Evolutionary conservation across 1,140 invertebrate species (phyloP).

Genomic region (Palaemon carinicauda): DNA sequence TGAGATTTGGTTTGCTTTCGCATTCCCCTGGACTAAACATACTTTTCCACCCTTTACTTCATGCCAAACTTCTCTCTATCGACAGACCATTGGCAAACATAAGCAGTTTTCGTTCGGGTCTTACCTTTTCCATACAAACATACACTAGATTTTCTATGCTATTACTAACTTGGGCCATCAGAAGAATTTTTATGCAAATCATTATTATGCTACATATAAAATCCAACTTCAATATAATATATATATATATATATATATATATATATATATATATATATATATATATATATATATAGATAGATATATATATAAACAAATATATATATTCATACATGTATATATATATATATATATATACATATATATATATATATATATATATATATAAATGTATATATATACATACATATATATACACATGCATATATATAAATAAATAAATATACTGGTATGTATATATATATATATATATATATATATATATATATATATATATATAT

Average conservation of each 20-base stretch:
- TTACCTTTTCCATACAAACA: too few species aligned
- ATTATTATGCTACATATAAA: too few species aligned
- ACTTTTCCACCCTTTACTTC: too few species aligned
- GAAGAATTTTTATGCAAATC: too few species aligned
- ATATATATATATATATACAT: not conserved
- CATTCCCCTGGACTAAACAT: too few species aligned
- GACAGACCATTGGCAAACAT: too few species aligned
- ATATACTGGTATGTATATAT: not conserved
- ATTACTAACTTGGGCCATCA: too few species aligned
- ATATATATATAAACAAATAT: not conserved
- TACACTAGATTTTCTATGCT: too few species aligned
- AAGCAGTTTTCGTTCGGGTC: too few species aligned
- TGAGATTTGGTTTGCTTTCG: too few species aligned
- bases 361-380: slow-evolving; percentile 23
- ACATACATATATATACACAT: not conserved
- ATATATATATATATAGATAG: not conserved
- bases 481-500: not conserved
- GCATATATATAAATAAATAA: not conserved
- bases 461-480: not conserved
- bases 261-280: not conserved
- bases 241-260: not conserved
- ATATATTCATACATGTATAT: not conserved
- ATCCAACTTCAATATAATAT: too few species aligned
- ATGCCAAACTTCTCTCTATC: too few species aligned
- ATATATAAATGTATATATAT: slow-evolving; percentile 17